Base-by-base conservation (phyloP, 2,113 vertebrate species). In the Astatoreochromis straeleni region DNA sequence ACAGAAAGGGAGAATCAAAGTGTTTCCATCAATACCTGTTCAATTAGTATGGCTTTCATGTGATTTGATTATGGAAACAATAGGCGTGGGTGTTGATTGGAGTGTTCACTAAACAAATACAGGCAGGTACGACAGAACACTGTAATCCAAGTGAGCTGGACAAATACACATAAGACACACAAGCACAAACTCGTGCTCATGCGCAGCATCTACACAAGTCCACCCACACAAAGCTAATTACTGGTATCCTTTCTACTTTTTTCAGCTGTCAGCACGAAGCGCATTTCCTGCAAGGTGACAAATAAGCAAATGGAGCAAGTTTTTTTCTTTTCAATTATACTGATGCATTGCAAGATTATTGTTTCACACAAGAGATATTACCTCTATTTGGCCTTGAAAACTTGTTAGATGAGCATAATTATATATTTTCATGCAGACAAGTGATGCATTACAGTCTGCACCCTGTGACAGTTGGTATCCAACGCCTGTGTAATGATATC, bases 301-400 rank as follows among this genome's bases (percentile, higher is more conserved):
- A 89, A 93, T 80, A 90, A 90, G 84, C 80, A 81, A 90, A 89
- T 87, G 51, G 38, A 82, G 82, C 68, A 40, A n/a, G 54, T 82
- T 84, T 58, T 65, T 58, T 79, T 80, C 63, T 81, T 85, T 85
- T 75, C 84, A 88, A 87, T 90, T 88, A 91, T 51, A 88, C 51
- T 87, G 86, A 91, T 92, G 89, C 81, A 86, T 91, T 80, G 55
- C 82, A 49, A 88, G 91, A 94, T 89, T 84, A 90, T 88, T 87
- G 87, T 91, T 91, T 90, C 88, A 89, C 70, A 92, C 82, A 42
- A 75, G 83, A 94, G 83, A 81, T 82, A 81, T 92, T 90, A 85
- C 79, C 85, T 87, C 87, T 83, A 82, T 84, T 93, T 89, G 86
- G 87, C 90, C 90, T 92, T 89, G 82, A 88, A 89, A 91, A 90